Evolutionary conservation across 2,888 invertebrate species (phyloP).

Genomic region (Catocala fraxini): DNA sequence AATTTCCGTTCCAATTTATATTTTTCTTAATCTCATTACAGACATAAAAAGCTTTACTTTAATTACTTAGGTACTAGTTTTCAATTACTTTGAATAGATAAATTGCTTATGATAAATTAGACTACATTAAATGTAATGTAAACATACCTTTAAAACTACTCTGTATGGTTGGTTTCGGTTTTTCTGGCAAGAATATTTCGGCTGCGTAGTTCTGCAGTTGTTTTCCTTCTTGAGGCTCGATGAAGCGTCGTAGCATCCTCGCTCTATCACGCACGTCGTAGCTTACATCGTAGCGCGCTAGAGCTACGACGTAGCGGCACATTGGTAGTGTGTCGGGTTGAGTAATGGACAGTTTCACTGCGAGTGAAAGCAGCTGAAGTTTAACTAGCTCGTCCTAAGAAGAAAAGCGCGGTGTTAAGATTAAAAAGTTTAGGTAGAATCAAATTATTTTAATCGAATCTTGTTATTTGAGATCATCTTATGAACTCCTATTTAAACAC

Average conservation of each 20-base stretch:
- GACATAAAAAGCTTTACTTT: no score
- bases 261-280: slow-evolving; percentile 99
- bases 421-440: no score
- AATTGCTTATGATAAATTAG: no score
- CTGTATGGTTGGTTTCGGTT: slow-evolving; percentile 97
- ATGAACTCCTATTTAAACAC: no score
- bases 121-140: no score
- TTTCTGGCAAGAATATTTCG: slow-evolving; percentile 95
- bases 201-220: slow-evolving; percentile 91
- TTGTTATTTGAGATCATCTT: no score
- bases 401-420: background rate
- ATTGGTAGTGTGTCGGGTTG: slow-evolving; percentile 94
- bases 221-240: slow-evolving; percentile 59
- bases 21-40: no score
- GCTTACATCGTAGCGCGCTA: slow-evolving; percentile 98
- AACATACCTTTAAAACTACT: slow-evolving; percentile 92
- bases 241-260: slow-evolving; percentile 92
- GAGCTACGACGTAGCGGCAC: slow-evolving; percentile 96
- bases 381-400: slow-evolving; percentile 97
- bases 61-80: no score
- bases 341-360: slow-evolving; percentile 96
- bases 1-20: no score
- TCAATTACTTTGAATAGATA: no score
- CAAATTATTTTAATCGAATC: no score
- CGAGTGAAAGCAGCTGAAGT: slow-evolving; percentile 97